Conservation (phyloP, 2,113 vertebrate species). For the Psephotus haematonotus region DNA sequence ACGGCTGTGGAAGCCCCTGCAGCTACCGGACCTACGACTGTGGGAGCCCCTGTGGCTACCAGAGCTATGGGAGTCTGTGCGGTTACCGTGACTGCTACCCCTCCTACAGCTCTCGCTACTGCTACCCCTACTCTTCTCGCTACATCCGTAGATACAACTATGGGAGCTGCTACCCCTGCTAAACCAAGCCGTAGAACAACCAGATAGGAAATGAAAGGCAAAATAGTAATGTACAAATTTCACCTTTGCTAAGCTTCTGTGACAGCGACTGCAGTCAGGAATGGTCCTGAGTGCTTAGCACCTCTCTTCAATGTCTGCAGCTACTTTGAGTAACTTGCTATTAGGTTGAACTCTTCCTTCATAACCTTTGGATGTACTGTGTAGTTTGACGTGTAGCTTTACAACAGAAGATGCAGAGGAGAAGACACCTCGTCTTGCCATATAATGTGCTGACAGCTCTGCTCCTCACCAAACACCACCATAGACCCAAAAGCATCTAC, state of each 20-base stretch:
- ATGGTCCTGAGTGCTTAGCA: not conserved
- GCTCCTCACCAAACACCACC: not conserved
- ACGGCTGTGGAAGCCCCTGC: not conserved
- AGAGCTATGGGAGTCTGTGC: not conserved
- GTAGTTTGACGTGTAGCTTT: not conserved
- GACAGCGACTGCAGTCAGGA: accelerated
- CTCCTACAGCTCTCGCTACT: not conserved
- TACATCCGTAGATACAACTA: not conserved
- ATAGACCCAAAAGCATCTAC: not conserved
- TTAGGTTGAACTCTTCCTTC: not conserved
- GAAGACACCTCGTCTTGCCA: accelerated
- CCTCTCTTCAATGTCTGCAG: not conserved
- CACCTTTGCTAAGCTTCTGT: accelerated
- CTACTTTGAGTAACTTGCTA: accelerated
- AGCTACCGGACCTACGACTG: not conserved
- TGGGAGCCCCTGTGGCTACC: not conserved
- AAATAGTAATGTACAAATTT: not conserved
- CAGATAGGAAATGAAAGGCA: accelerated
- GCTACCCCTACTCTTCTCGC: not conserved
- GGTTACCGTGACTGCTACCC: not conserved
- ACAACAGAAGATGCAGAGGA: not conserved
- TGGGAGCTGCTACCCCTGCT: not conserved
- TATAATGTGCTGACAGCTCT: not conserved
- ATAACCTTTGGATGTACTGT: not conserved
- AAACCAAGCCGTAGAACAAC: accelerated